Conservation (phyloP, 2,113 vertebrate species). For the Saimiri boliviensis region DNA sequence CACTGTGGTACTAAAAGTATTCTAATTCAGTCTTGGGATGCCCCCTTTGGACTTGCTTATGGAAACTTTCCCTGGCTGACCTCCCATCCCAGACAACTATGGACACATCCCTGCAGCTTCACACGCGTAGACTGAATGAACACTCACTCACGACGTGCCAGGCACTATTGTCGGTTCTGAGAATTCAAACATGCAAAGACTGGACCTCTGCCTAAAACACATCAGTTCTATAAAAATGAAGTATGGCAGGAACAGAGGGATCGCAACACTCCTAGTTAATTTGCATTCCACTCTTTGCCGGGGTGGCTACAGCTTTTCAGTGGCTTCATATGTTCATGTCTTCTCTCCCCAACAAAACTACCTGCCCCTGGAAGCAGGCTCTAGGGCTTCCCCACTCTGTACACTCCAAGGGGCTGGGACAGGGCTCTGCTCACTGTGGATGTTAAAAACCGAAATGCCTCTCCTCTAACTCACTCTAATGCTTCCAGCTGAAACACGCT, state of each 20-base stretch:
- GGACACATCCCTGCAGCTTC: background rate
- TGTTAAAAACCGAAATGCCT: background rate
- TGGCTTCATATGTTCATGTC: background rate
- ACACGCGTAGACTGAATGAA: background rate
- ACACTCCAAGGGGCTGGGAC: background rate
- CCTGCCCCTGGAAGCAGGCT: background rate
- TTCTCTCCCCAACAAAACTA: background rate
- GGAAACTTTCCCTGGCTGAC: background rate
- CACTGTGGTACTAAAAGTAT: background rate
- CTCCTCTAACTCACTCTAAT: background rate
- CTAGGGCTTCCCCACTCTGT: background rate
- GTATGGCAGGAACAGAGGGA: background rate
- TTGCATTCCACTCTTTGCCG: background rate
- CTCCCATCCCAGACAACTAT: background rate
- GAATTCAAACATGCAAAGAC: background rate
- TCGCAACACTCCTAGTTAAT: background rate
- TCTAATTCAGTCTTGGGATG: background rate
- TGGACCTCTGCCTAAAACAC: background rate
- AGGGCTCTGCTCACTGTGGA: background rate
- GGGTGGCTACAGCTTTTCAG: background rate
- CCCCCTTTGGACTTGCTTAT: background rate
- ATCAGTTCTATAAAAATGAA: background rate
- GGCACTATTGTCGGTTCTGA: background rate
- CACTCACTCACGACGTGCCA: background rate
- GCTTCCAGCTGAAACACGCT: conserved; percentile 4